A percentile compares a stretch with the other conserved stretches of the same genome.
phyloP scores from a whole-genome alignment of 1,140 invertebrate species.

The Musca vetustissima region DNA sequence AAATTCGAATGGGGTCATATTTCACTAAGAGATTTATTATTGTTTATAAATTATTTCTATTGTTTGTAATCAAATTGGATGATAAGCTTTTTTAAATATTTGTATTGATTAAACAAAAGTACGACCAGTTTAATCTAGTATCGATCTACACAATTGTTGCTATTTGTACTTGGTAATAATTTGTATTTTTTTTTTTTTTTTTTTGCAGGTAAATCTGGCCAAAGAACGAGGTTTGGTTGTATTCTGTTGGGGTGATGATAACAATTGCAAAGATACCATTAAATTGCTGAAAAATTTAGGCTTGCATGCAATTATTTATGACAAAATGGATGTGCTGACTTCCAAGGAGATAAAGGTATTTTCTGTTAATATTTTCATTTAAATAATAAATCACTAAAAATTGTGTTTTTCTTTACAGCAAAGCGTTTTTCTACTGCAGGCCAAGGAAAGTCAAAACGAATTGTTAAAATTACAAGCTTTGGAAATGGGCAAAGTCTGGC shows the following conservation, averaged over 20 bases:
- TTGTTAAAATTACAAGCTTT: conserved; percentile 49
- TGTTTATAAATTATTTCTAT: neutral
- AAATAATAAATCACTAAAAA: neutral
- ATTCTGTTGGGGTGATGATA: conserved; percentile 96
- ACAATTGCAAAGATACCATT: conserved; percentile 86
- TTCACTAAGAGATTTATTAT: neutral
- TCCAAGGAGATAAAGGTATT: conserved; percentile 77
- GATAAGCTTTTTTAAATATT: neutral
- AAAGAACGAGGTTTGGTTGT: conserved; percentile 78
- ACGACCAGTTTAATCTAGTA: too few relatives aligned
- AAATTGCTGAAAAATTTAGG: conserved; percentile 82
- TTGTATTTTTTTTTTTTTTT: neutral
- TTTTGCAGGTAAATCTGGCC: conserved; percentile 68
- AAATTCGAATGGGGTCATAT: neutral
- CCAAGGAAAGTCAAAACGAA: conserved; percentile 72
- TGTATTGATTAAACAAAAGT: neutral
- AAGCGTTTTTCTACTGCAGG: conserved; percentile 78
- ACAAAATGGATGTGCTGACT: conserved; percentile 82
- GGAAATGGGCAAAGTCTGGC: conserved; percentile 49
- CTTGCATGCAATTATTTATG: conserved; percentile 91
- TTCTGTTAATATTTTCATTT: neutral
- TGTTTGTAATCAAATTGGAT: neutral
- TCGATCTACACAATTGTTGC: too few relatives aligned
- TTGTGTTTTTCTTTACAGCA: conserved; percentile 55
- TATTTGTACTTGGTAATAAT: neutral